phyloP scores from a whole-genome alignment of 1,140 invertebrate genomes.

The Chironomus tepperi region DNA sequence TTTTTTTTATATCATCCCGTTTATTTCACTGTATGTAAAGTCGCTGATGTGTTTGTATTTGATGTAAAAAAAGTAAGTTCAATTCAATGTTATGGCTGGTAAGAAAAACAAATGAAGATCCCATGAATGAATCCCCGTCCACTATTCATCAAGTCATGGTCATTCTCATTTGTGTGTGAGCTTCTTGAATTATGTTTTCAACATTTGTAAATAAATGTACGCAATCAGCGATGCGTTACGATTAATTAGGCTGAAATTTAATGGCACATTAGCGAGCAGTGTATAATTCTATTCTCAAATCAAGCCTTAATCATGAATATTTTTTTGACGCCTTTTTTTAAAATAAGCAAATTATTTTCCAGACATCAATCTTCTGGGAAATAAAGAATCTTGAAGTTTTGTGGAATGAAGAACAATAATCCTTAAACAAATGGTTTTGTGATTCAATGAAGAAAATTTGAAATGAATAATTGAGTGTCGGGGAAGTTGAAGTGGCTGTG shows the following conservation, averaged over 20 bases:
- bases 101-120: background rate
- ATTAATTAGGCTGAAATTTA: slow-evolving; percentile 21
- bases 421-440: too few species aligned
- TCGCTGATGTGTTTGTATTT: background rate
- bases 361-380: too few species aligned
- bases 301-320: background rate
- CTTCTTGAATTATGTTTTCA: slow-evolving; percentile 14
- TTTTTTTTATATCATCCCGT: slow-evolving; percentile 16
- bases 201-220: background rate
- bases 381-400: too few species aligned
- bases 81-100: background rate
- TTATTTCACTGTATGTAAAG: background rate
- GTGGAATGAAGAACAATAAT: too few species aligned
- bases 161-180: slow-evolving; percentile 12
- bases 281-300: background rate
- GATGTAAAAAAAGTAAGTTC: background rate
- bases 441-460: too few species aligned
- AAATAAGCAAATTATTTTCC: too few species aligned
- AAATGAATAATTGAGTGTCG: too few species aligned
- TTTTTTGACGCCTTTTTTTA: background rate
- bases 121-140: background rate
- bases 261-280: slow-evolving; percentile 15
- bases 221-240: background rate
- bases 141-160: background rate
- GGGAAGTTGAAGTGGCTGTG: too few species aligned